Percentiles rank a stretch among this genome's conserved stretches.
Evolutionary conservation across 2,888 invertebrate species (phyloP).

Genomic region (Melanostoma scalare): DNA sequence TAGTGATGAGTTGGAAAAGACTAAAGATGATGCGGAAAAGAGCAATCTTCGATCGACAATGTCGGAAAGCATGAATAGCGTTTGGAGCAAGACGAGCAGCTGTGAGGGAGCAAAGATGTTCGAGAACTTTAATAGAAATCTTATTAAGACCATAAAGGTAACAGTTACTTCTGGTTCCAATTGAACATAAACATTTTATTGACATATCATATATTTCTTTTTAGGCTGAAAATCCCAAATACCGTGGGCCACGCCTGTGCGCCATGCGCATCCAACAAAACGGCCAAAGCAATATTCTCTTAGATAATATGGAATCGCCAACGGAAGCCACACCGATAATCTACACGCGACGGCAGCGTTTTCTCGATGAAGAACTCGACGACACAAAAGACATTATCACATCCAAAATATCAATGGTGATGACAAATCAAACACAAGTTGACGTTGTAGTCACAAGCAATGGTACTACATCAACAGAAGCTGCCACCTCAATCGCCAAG

Average conservation of each 20-base stretch:
- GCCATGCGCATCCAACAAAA: slow-evolving; percentile 90
- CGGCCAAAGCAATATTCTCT: slow-evolving; percentile 90
- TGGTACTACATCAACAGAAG: slow-evolving; percentile 45
- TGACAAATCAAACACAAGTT: slow-evolving; percentile 56
- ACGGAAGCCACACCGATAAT: slow-evolving; percentile 86
- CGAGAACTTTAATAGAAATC: slow-evolving; percentile 81
- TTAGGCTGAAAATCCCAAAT: slow-evolving; percentile 82
- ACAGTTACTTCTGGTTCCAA: background rate
- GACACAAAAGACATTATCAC: slow-evolving; percentile 82
- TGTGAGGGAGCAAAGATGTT: slow-evolving; percentile 82
- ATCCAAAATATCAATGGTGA: slow-evolving; percentile 76
- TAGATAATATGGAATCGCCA: slow-evolving; percentile 89
- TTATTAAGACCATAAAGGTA: slow-evolving; percentile 82
- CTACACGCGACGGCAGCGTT: slow-evolving; percentile 85
- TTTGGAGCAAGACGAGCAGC: slow-evolving; percentile 82
- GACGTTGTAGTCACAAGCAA: slow-evolving; percentile 54
- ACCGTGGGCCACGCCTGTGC: slow-evolving; percentile 88
- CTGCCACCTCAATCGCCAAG: slow-evolving; percentile 54
- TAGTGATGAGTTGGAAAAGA: slow-evolving; percentile 74
- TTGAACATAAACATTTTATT: background rate
- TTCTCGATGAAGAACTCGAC: slow-evolving; percentile 81
- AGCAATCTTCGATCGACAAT: slow-evolving; percentile 75
- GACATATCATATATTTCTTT: slow-evolving; percentile 22
- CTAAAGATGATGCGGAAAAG: slow-evolving; percentile 71
- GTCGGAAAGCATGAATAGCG: slow-evolving; percentile 81